Evolutionary conservation across 2,797 vertebrate species (phyloP).

Genomic region (Smutsia gigantea): DNA sequence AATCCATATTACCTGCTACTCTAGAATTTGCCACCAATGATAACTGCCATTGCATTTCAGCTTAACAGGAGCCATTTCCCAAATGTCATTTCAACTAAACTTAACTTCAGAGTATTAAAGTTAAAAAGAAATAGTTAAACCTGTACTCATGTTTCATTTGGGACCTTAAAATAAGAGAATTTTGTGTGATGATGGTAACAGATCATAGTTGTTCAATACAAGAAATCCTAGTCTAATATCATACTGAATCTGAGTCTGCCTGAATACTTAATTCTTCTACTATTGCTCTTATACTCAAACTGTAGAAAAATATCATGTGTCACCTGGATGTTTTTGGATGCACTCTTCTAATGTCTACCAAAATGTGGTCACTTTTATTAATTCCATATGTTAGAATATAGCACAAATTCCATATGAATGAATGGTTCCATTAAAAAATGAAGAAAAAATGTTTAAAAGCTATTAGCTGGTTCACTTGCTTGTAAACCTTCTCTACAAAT

Average conservation of each 20-base stretch:
- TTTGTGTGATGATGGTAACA: neutral
- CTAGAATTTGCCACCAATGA: neutral
- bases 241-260: neutral
- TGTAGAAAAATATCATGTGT: neutral
- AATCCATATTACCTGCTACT: neutral
- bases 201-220: neutral
- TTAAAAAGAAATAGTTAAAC: neutral
- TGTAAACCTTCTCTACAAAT: neutral
- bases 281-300: neutral
- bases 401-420: neutral
- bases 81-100: neutral
- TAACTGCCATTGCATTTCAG: neutral
- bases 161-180: neutral
- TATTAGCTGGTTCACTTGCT: neutral
- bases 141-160: neutral
- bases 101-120: slow-evolving; percentile 8
- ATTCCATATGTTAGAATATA: neutral
- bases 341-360: neutral
- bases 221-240: neutral
- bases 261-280: neutral
- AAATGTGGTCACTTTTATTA: neutral
- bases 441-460: neutral
- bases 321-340: neutral
- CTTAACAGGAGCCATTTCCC: neutral
- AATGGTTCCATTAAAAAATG: neutral